These are phyloP conservation scores for Matsumyia berberina DNA, from an alignment of 2,888 invertebrate species.

Conservation along the genomic window DNA sequence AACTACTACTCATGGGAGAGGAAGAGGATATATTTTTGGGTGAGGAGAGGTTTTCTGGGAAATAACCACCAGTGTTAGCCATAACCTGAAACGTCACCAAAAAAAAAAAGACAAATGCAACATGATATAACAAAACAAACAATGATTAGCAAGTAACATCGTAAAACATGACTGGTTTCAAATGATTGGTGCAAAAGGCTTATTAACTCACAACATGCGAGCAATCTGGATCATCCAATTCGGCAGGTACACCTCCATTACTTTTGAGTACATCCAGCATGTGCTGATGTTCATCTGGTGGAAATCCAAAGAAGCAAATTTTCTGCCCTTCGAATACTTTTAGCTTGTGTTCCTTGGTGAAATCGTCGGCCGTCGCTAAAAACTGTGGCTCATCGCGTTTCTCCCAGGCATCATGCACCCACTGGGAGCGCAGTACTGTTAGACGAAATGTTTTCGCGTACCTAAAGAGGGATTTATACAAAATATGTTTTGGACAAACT, in stretches of 20 bases:
- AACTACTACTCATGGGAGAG: constrained; percentile 74
- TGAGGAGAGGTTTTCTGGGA: constrained; percentile 81
- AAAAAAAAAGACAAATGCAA: constrained; percentile 63
- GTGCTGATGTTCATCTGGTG: constrained; percentile 94
- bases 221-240: constrained; percentile 92
- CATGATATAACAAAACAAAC: constrained; percentile 65
- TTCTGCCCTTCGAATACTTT: constrained; percentile 95
- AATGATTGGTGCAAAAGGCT: constrained; percentile 16
- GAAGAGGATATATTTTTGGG: constrained; percentile 70
- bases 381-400: constrained; percentile 89
- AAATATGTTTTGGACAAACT: neutral
- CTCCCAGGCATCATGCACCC: constrained; percentile 96
- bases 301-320: constrained; percentile 95
- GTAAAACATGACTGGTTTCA: constrained; percentile 22
- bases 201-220: constrained; percentile 94
- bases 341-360: constrained; percentile 90
- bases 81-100: constrained; percentile 82
- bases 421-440: constrained; percentile 94
- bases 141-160: constrained; percentile 62
- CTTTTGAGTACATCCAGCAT: constrained; percentile 95
- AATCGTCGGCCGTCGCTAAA: constrained; percentile 88
- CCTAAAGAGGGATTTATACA: constrained; percentile 77
- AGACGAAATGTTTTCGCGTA: constrained; percentile 95
- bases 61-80: constrained; percentile 84
- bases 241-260: constrained; percentile 93